Conservation (phyloP, 1,140 invertebrate genomes). For the Lutraria rhynchaena region DNA sequence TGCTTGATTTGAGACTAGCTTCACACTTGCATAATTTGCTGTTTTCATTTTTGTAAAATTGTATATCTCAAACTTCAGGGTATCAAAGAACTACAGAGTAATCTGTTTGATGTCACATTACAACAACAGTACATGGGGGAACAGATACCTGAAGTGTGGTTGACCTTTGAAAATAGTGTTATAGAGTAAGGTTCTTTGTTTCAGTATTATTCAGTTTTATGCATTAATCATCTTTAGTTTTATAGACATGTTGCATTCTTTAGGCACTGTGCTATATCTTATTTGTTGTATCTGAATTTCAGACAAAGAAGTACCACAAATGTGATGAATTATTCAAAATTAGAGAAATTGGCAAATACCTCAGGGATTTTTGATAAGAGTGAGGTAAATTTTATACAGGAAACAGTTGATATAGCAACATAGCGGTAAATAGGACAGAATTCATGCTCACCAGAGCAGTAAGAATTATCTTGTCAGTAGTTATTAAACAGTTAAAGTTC, state of each 20-base stretch:
- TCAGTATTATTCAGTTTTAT: too few relatives aligned
- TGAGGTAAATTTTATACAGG: slow-evolving; percentile 66
- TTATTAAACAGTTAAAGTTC: too few relatives aligned
- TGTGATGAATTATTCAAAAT: slow-evolving; percentile 69
- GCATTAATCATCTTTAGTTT: too few relatives aligned
- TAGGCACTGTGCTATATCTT: too few relatives aligned
- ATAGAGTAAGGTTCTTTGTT: slow-evolving; percentile 59
- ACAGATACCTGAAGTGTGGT: slow-evolving; percentile 78
- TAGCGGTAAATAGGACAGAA: too few relatives aligned
- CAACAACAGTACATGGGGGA: slow-evolving; percentile 80
- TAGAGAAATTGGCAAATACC: slow-evolving; percentile 68
- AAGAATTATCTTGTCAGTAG: too few relatives aligned
- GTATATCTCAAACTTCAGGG: slow-evolving; percentile 64
- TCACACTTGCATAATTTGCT: too few relatives aligned
- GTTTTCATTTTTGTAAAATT: background rate
- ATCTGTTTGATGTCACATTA: slow-evolving; percentile 73
- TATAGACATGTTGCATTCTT: too few relatives aligned
- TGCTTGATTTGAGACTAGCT: too few relatives aligned
- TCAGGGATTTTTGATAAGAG: slow-evolving; percentile 75
- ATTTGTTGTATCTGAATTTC: slow-evolving; percentile 13
- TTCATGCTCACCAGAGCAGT: too few relatives aligned
- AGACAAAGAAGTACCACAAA: slow-evolving; percentile 55
- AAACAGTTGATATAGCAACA: background rate
- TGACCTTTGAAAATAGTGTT: slow-evolving; percentile 77
- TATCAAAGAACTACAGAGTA: slow-evolving; percentile 72